A percentile compares a stretch with the other conserved stretches of the same genome.
Conservation (phyloP, 2,888 invertebrate species). For the Phymatocera aterrima region DNA sequence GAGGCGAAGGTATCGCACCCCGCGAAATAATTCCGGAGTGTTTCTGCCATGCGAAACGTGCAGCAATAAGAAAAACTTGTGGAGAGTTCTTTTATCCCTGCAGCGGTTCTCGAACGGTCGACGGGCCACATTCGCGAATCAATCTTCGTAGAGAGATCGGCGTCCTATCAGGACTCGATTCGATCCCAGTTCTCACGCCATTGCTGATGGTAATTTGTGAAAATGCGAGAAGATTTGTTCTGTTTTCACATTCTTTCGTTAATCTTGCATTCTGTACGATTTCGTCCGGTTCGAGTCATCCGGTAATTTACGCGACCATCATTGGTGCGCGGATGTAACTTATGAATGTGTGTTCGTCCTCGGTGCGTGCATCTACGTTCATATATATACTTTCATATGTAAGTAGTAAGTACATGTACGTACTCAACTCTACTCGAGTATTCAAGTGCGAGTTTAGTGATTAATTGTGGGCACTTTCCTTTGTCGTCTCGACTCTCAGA, state of each 20-base stretch:
- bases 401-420: too few species aligned
- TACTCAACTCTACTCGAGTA: background rate
- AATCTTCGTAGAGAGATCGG: background rate
- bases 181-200: background rate
- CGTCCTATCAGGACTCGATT: background rate
- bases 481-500: conserved; percentile 7
- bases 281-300: background rate
- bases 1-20: conserved; percentile 44
- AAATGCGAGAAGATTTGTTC: too few species aligned
- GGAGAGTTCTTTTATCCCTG: background rate
- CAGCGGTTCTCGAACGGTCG: background rate
- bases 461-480: conserved; percentile 39
- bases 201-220: too few species aligned
- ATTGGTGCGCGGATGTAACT: background rate
- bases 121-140: background rate
- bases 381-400: too few species aligned
- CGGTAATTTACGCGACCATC: background rate
- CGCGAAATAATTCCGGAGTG: background rate
- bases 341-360: too few species aligned
- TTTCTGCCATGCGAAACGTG: conserved; percentile 12
- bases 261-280: too few species aligned
- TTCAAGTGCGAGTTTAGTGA: conserved; percentile 37
- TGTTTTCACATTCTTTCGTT: too few species aligned
- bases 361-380: too few species aligned
- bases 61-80: background rate